Evolutionary conservation across 2,888 invertebrate genomes (phyloP).

Genomic region (Chloroclysta siterata): DNA sequence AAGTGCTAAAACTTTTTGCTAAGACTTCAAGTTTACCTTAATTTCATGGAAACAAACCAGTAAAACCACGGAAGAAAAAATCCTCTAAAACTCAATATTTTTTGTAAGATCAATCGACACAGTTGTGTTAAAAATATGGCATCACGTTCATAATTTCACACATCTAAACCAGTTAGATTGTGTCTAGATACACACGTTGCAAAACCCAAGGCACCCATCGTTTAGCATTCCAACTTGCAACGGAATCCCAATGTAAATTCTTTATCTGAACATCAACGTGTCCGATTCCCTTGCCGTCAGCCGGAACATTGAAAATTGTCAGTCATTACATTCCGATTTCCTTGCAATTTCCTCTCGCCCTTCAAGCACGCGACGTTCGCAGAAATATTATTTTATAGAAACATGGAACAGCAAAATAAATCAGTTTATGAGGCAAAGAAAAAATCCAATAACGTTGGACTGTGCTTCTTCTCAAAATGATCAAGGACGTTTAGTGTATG

Average conservation of each 20-base stretch:
- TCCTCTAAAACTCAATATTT: not conserved
- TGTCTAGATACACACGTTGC: not conserved
- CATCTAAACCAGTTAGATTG: too few relatives aligned
- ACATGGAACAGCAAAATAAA: too few relatives aligned
- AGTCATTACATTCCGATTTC: constrained; percentile 32
- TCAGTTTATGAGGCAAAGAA: too few relatives aligned
- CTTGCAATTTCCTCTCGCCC: constrained; percentile 28
- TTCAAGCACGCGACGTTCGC: constrained; percentile 1
- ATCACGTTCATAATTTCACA: not conserved
- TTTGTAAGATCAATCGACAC: not conserved
- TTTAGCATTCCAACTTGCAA: constrained; percentile 10
- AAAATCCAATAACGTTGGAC: too few relatives aligned
- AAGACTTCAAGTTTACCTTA: too few relatives aligned
- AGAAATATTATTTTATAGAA: not conserved
- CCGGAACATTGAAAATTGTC: constrained; percentile 36
- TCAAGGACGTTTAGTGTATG: too few relatives aligned
- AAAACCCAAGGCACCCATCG: not conserved
- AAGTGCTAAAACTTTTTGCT: too few relatives aligned
- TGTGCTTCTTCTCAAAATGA: too few relatives aligned
- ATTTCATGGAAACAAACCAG: too few relatives aligned
- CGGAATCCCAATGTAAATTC: constrained; percentile 7
- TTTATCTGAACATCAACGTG: constrained; percentile 11
- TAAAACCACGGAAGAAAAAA: too few relatives aligned
- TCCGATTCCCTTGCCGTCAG: constrained; percentile 16
- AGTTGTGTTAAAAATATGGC: not conserved